Conservation (phyloP, 2,797 vertebrate species). For the Taeniopygia guttata region DNA sequence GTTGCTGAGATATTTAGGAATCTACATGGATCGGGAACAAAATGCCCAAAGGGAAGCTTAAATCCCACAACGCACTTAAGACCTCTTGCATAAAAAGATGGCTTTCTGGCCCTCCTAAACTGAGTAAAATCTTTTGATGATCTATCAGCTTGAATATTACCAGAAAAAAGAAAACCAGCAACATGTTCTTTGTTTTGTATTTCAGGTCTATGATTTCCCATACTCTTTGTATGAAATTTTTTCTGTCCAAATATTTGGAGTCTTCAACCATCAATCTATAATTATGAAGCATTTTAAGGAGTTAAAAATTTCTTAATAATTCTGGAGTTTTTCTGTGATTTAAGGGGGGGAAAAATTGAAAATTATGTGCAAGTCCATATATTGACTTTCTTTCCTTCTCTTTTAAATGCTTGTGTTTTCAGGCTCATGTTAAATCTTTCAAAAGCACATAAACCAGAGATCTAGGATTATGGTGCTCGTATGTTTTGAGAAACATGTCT, state of each 20-base stretch:
- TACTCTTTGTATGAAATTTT: no score
- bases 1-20: neutral
- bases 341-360: fast-evolving
- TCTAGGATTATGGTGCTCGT: neutral
- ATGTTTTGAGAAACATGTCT: neutral
- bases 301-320: neutral
- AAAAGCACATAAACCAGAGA: neutral
- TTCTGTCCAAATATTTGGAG: neutral
- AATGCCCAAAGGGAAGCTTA: neutral
- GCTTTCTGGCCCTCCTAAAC: neutral
- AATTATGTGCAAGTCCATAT: neutral
- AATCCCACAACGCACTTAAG: neutral
- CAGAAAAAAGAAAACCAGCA: neutral
- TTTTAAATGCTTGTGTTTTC: neutral
- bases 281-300: neutral
- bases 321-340: neutral
- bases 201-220: neutral
- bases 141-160: neutral
- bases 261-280: neutral
- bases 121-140: neutral
- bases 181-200: neutral
- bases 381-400: neutral
- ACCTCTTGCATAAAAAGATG: neutral
- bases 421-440: neutral
- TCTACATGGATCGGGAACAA: neutral